phyloP scores from a whole-genome alignment of 2,888 invertebrate species.

The Phragmatobia fuliginosa region DNA sequence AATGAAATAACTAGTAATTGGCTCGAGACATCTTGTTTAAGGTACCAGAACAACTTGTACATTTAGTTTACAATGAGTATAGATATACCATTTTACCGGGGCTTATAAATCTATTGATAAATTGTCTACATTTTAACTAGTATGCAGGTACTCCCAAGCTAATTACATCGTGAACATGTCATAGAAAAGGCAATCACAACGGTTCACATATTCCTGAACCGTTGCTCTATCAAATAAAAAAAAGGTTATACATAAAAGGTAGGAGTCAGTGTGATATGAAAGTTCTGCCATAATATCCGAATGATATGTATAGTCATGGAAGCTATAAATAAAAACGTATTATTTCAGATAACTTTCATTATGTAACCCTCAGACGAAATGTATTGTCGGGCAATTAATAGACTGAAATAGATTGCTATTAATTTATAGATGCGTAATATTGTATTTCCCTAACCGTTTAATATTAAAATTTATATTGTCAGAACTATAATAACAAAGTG shows the following conservation, averaged over 20 bases:
- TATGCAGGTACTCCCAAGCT: not conserved
- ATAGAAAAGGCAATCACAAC: not conserved
- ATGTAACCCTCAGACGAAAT: not conserved
- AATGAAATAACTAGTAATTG: not conserved
- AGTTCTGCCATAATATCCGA: not conserved
- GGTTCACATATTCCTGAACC: not conserved
- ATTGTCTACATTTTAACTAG: not conserved
- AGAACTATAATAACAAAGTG: conserved; percentile 13
- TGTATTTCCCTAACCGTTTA: conserved; percentile 1
- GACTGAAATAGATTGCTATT: not conserved
- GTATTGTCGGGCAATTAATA: not conserved
- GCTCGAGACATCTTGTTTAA: not conserved
- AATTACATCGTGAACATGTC: not conserved
- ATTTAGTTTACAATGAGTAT: not conserved
- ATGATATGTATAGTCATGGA: not conserved
- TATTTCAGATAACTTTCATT: not conserved
- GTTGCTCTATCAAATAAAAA: not conserved
- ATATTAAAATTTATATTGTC: conserved; percentile 3
- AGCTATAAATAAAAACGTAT: not conserved
- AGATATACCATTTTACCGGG: not conserved
- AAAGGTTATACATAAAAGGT: too few relatives aligned
- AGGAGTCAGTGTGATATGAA: not conserved
- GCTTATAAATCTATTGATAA: not conserved
- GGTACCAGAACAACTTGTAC: not conserved
- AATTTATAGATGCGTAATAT: not conserved